Evolutionary conservation across 2,888 invertebrate genomes (phyloP).

Genomic region (Apamea epomidion): DNA sequence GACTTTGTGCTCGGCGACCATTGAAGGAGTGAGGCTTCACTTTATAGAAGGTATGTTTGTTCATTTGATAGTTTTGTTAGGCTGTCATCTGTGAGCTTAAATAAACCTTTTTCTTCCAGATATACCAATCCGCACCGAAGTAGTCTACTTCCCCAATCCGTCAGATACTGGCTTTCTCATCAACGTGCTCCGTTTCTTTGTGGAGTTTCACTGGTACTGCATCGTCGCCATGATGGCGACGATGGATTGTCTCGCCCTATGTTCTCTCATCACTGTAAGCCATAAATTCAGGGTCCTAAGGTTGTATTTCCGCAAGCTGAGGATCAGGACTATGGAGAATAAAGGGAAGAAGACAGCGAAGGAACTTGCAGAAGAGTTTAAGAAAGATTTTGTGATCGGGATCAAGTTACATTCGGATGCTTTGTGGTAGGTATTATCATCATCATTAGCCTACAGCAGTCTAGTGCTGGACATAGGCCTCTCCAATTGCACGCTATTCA

Average conservation of each 20-base stretch:
- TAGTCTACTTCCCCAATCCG: conserved; percentile 73
- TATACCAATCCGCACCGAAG: conserved; percentile 76
- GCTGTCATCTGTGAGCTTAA: background rate
- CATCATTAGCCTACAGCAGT: too few species aligned
- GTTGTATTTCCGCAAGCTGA: conserved; percentile 72
- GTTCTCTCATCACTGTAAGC: conserved; percentile 72
- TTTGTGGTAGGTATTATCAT: conserved; percentile 73
- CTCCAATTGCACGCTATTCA: too few species aligned
- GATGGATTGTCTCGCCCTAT: conserved; percentile 74
- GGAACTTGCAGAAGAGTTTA: conserved; percentile 68
- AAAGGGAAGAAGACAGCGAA: conserved; percentile 47
- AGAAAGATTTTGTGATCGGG: conserved; percentile 73
- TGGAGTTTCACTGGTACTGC: conserved; percentile 78
- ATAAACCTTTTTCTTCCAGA: conserved; percentile 63
- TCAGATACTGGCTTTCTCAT: conserved; percentile 67
- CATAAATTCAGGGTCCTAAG: conserved; percentile 76
- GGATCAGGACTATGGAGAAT: conserved; percentile 64
- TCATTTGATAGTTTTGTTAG: background rate
- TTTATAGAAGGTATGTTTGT: conserved; percentile 73
- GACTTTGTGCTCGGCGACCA: conserved; percentile 63
- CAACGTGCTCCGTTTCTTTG: conserved; percentile 72
- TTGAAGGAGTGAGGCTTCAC: conserved; percentile 71
- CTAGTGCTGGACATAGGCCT: too few species aligned
- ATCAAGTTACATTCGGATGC: conserved; percentile 78
- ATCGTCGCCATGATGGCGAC: conserved; percentile 74